phyloP scores from a whole-genome alignment of 2,113 vertebrate genomes.

The Canis aureus region DNA sequence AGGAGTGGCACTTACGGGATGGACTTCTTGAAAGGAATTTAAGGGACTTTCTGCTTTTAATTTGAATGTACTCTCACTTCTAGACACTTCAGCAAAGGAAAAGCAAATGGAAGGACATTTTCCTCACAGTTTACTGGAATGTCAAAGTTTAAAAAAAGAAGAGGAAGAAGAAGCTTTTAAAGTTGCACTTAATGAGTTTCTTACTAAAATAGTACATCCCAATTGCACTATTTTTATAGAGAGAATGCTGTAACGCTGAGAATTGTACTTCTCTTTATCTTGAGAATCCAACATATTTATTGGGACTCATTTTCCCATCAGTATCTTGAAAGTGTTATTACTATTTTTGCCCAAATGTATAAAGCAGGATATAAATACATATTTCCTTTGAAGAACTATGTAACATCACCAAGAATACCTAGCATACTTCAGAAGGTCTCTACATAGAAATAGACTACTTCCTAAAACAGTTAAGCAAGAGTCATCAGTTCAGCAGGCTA shows the following conservation, averaged over 20 bases:
- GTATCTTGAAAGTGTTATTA: slow-evolving; percentile 78
- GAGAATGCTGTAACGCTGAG: slow-evolving; percentile 64
- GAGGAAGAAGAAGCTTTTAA: slow-evolving; percentile 61
- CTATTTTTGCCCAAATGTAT: slow-evolving; percentile 78
- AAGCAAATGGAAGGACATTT: slow-evolving; percentile 68
- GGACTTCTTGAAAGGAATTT: slow-evolving; percentile 53
- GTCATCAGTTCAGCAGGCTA: background rate
- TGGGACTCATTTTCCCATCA: slow-evolving; percentile 70
- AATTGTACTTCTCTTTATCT: slow-evolving; percentile 64
- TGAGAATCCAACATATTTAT: slow-evolving; percentile 74
- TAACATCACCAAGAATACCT: slow-evolving; percentile 64
- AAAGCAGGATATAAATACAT: slow-evolving; percentile 73
- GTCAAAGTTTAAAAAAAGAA: slow-evolving; percentile 54
- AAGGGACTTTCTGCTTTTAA: slow-evolving; percentile 79
- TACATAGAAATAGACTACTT: slow-evolving; percentile 52
- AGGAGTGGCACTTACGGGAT: slow-evolving; percentile 53
- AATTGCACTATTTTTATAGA: slow-evolving; percentile 71
- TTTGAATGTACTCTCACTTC: slow-evolving; percentile 54
- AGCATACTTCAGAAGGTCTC: slow-evolving; percentile 17
- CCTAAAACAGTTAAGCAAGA: slow-evolving; percentile 15
- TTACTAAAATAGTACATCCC: slow-evolving; percentile 71
- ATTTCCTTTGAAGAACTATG: slow-evolving; percentile 64
- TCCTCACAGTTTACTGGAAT: slow-evolving; percentile 75
- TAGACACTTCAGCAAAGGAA: slow-evolving; percentile 58
- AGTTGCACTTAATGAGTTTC: slow-evolving; percentile 65